These are phyloP conservation scores for Lepeophtheirus salmonis DNA, from an alignment of 1,140 invertebrate species.

Conservation along the genomic window DNA sequence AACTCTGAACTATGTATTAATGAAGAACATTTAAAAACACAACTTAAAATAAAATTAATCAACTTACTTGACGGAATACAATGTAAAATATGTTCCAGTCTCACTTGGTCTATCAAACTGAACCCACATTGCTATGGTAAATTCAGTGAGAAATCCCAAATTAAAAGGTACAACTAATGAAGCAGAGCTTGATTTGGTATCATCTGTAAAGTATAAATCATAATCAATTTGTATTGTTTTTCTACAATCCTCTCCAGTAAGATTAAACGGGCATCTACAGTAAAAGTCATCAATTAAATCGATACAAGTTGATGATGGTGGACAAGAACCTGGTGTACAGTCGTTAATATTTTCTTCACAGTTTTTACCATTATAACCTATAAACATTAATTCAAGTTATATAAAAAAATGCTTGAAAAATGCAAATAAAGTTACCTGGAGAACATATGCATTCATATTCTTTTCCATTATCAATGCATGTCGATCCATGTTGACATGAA, in stretches of 20 bases:
- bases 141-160: conserved; percentile 46
- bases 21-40: conserved; percentile 10
- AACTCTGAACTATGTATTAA: conserved; percentile 41
- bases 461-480: conserved; percentile 59
- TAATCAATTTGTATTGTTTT: conserved; percentile 91
- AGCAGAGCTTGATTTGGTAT: conserved; percentile 55
- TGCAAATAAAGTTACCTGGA: too few species aligned
- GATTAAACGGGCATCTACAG: conserved; percentile 85
- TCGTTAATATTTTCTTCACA: conserved; percentile 82
- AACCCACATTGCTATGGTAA: conserved; percentile 87
- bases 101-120: conserved; percentile 75
- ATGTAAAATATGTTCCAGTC: conserved; percentile 74
- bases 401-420: too few species aligned
- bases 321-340: conserved; percentile 81
- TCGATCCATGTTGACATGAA: conserved; percentile 77
- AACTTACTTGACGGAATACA: conserved; percentile 60
- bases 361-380: conserved; percentile 47
- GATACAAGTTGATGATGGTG: conserved; percentile 77
- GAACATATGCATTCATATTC: conserved; percentile 70
- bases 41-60: conserved; percentile 12
- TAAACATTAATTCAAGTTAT: too few species aligned
- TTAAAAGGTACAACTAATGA: conserved; percentile 74
- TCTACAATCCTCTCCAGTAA: conserved; percentile 85
- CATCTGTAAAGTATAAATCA: conserved; percentile 80
- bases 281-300: conserved; percentile 80